Evolutionary conservation across 2,113 vertebrate genomes (phyloP).

Genomic region (Tragulus kanchil): DNA sequence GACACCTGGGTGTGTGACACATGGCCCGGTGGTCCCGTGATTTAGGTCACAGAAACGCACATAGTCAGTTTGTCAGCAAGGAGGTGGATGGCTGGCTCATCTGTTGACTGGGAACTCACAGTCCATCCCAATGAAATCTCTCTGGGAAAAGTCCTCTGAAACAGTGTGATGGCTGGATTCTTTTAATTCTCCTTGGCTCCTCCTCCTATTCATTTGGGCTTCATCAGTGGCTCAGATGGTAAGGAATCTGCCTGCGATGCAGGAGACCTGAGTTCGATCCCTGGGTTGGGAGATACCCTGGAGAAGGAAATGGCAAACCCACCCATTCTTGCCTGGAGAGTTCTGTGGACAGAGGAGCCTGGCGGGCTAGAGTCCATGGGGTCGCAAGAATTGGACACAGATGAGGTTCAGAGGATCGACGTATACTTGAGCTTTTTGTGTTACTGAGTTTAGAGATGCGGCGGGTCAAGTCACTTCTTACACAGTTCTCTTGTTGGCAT

Average conservation of each 20-base stretch:
- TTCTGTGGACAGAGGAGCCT: neutral
- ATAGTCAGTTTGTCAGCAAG: neutral
- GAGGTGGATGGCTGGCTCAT: neutral
- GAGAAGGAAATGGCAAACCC: neutral
- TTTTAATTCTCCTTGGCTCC: neutral
- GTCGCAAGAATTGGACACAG: neutral
- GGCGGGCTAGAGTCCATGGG: neutral
- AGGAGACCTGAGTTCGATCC: neutral
- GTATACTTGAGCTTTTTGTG: neutral
- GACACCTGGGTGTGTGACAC: neutral
- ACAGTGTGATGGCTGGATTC: neutral
- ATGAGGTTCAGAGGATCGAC: neutral
- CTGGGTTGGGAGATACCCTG: neutral
- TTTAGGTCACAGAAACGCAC: neutral
- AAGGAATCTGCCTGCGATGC: neutral
- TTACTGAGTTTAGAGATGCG: constrained; percentile 7
- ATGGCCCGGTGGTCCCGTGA: neutral
- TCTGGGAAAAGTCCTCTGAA: neutral
- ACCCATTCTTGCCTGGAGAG: neutral
- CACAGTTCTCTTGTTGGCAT: neutral
- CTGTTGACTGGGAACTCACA: neutral
- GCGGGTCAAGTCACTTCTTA: neutral
- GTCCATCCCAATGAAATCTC: neutral
- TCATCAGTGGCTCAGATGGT: neutral
- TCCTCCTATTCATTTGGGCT: neutral